Evolutionary conservation across 2,113 vertebrate species (phyloP).

Genomic region (Tragulus kanchil): DNA sequence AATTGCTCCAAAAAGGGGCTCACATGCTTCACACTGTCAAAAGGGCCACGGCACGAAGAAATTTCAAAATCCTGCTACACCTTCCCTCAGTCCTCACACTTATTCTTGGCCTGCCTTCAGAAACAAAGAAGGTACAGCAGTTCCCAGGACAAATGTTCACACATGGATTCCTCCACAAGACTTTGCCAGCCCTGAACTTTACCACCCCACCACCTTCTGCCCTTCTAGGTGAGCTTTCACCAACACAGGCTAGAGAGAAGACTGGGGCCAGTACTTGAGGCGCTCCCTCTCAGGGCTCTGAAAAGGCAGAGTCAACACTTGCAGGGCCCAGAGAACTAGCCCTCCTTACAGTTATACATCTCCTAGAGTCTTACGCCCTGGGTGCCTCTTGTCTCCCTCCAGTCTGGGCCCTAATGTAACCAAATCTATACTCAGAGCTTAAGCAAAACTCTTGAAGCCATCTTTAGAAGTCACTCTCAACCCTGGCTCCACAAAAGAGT

Average conservation of each 20-base stretch:
- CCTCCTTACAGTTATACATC: neutral
- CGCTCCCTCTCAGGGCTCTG: neutral
- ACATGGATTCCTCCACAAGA: neutral
- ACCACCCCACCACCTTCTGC: neutral
- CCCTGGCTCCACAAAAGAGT: neutral
- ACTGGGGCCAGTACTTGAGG: neutral
- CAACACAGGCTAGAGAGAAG: neutral
- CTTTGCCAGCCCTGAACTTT: neutral
- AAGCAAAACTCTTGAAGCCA: slow-evolving; percentile 54
- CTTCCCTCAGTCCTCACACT: neutral
- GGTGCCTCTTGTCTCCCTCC: neutral
- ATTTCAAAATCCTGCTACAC: neutral
- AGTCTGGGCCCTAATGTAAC: neutral
- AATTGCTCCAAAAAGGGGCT: neutral
- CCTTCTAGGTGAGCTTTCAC: neutral
- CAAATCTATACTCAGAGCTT: slow-evolving; percentile 21
- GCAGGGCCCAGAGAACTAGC: neutral
- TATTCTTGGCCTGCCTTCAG: neutral
- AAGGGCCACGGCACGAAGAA: neutral
- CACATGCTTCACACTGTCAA: neutral
- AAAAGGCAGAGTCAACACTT: neutral
- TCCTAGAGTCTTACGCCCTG: neutral
- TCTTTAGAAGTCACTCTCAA: slow-evolving; percentile 23
- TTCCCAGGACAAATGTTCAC: neutral
- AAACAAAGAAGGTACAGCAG: slow-evolving; percentile 1